phyloP scores from a whole-genome alignment of 2,888 invertebrate genomes.

The Hemaris fuciformis region DNA sequence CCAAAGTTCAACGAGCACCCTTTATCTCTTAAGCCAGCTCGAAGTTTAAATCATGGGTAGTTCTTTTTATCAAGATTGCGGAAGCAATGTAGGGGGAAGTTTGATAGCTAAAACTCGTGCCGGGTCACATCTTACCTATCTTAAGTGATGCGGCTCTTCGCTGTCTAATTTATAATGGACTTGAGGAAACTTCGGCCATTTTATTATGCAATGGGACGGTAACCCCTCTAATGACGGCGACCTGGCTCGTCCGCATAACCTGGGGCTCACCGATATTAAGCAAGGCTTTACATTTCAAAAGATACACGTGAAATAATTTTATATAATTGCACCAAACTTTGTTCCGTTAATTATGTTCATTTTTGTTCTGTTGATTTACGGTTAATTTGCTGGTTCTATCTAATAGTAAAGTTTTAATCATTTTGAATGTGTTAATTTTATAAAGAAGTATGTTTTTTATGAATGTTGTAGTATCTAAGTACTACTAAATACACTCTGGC shows the following conservation, averaged over 20 bases:
- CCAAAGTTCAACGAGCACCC: conserved; percentile 55
- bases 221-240: conserved; percentile 78
- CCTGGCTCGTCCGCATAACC: conserved; percentile 72
- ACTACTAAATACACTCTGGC: too few species aligned
- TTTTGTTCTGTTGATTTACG: too few species aligned
- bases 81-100: conserved; percentile 71
- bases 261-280: conserved; percentile 70
- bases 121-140: conserved; percentile 80
- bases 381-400: too few species aligned
- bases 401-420: too few species aligned
- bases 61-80: conserved; percentile 79
- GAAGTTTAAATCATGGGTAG: conserved; percentile 75
- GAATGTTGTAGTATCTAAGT: too few species aligned
- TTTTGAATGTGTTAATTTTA: too few species aligned
- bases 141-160: conserved; percentile 80
- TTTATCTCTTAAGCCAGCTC: conserved; percentile 64
- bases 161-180: conserved; percentile 82
- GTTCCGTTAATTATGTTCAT: too few species aligned
- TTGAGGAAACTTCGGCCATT: conserved; percentile 80
- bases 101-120: conserved; percentile 71
- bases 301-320: conserved; percentile 1
- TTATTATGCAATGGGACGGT: conserved; percentile 81
- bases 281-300: conserved; percentile 43
- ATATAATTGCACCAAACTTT: not conserved
- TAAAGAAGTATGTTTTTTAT: too few species aligned